Evolutionary conservation across 2,113 vertebrate genomes (phyloP).

Genomic region (Crotalus helleri): DNA sequence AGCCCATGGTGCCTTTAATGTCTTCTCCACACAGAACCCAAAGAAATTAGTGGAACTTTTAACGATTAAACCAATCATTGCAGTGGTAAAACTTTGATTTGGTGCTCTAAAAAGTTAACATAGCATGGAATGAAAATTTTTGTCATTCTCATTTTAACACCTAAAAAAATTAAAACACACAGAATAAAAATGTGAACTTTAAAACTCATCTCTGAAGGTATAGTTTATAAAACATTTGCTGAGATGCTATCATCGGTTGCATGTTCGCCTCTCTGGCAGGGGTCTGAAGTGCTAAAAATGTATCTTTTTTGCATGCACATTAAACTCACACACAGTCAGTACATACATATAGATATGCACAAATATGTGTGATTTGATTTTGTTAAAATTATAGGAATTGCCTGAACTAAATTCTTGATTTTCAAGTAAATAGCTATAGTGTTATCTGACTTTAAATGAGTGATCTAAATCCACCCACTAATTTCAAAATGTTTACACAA

Average conservation of each 20-base stretch:
- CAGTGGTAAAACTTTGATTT: conserved; percentile 37
- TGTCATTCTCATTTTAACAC: not conserved
- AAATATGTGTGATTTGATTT: not conserved
- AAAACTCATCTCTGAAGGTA: not conserved
- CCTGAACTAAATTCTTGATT: not conserved
- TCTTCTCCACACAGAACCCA: conserved; percentile 37
- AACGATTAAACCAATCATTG: conserved; percentile 49
- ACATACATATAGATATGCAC: not conserved
- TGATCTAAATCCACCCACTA: not conserved
- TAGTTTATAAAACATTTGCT: not conserved
- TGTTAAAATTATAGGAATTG: not conserved
- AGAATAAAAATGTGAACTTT: not conserved
- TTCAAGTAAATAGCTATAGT: not conserved
- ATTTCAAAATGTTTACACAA: not conserved
- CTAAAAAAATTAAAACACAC: not conserved
- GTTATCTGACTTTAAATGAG: not conserved
- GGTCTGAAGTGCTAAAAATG: not conserved
- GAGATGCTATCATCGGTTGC: not conserved
- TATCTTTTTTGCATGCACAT: not conserved
- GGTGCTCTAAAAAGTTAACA: not conserved
- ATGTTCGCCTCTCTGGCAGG: not conserved
- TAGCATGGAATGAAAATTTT: not conserved
- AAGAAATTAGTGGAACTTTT: conserved; percentile 42
- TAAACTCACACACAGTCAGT: not conserved
- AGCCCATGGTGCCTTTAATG: conserved; percentile 67